Evolutionary conservation across 1,140 invertebrate species (phyloP).

Genomic region (Antheraea pernyi): DNA sequence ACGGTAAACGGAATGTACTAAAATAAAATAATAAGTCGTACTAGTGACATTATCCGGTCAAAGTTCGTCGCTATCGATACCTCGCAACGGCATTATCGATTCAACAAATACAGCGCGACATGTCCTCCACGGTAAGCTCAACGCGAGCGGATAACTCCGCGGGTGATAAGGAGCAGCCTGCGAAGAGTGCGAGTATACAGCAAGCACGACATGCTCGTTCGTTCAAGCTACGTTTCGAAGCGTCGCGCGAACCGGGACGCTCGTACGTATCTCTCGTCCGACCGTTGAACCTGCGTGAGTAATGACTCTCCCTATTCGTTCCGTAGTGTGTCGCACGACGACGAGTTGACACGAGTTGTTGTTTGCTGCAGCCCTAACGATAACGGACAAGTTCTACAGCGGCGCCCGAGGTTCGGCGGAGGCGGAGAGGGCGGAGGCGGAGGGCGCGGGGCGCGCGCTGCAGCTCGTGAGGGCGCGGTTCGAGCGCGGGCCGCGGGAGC

Average conservation of each 20-base stretch:
- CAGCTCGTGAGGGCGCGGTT: constrained; percentile 24
- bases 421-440: constrained; percentile 15
- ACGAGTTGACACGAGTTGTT: neutral
- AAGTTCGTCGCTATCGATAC: neutral
- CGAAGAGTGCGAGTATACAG: too few relatives aligned
- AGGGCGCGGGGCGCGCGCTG: constrained; percentile 21
- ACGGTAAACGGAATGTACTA: neutral
- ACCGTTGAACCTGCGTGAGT: constrained; percentile 53
- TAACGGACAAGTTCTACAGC: constrained; percentile 27
- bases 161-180: neutral
- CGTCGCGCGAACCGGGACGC: constrained; percentile 51
- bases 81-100: neutral
- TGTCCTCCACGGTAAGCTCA: neutral
- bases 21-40: too few relatives aligned
- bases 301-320: neutral
- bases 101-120: neutral
- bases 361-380: constrained; percentile 20
- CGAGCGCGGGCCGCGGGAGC: constrained; percentile 32
- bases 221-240: constrained; percentile 64
- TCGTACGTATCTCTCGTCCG: constrained; percentile 55
- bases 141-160: too few relatives aligned
- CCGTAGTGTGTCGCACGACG: neutral
- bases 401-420: constrained; percentile 5
- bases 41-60: too few relatives aligned
- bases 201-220: constrained; percentile 6